A percentile compares a stretch with the other conserved stretches of the same genome.
Evolutionary conservation across 2,113 vertebrate species (phyloP).

Genomic region (Andinoacara biseriatus): DNA sequence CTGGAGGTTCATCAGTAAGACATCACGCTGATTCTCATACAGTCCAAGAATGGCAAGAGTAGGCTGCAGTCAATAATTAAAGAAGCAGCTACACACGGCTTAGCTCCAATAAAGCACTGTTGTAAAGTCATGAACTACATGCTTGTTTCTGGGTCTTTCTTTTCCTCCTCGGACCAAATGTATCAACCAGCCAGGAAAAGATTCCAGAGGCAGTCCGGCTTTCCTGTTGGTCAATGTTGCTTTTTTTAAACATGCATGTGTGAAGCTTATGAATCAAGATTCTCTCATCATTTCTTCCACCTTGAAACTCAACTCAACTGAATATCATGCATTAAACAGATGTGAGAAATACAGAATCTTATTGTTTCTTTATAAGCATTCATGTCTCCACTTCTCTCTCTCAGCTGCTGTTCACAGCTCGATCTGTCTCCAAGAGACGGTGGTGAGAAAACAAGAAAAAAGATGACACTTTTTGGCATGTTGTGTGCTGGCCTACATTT

Average conservation of each 20-base stretch:
- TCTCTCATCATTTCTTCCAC: background rate
- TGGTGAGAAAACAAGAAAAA: background rate
- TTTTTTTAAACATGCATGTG: background rate
- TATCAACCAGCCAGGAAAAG: background rate
- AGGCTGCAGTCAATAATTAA: slow-evolving; percentile 29
- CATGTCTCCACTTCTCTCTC: background rate
- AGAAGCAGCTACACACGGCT: background rate
- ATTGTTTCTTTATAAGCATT: background rate
- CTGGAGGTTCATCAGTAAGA: slow-evolving; percentile 28
- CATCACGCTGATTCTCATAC: slow-evolving; percentile 1
- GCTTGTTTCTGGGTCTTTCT: background rate
- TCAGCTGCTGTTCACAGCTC: slow-evolving; percentile 3
- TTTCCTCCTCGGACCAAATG: background rate
- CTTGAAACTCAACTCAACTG: background rate
- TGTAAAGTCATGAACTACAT: background rate
- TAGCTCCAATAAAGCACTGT: background rate
- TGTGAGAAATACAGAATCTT: background rate
- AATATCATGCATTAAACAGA: background rate
- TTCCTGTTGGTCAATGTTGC: background rate
- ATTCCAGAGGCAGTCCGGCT: background rate
- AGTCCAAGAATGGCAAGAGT: slow-evolving; percentile 6
- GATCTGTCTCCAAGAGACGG: background rate
- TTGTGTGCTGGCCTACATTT: slow-evolving; percentile 36
- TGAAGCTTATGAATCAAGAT: slow-evolving; percentile 25
- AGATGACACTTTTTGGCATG: background rate